Base-by-base conservation (phyloP, 1,140 invertebrate species). In the Tetragnatha versicolor region DNA sequence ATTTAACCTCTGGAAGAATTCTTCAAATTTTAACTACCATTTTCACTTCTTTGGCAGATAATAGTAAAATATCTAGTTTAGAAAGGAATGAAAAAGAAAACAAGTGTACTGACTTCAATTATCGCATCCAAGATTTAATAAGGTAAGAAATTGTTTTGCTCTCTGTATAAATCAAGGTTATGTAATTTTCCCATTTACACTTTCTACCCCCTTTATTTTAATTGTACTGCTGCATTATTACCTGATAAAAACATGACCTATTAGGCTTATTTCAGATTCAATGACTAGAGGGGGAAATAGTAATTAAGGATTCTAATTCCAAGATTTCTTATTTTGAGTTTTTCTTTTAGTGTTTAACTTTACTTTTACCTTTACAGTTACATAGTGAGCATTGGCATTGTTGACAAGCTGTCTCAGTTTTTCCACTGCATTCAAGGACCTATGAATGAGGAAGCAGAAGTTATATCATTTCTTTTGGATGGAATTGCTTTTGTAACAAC, bases 401-500 rank as follows among this genome's bases (percentile, higher is more conserved):
- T 92, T 7, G 91, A 92, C 84, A 90, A 90, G 78, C 84, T 92
- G 51, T 87, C 90, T 5, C 85, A 88, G 65, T 91, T 90, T 84
- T 90, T 91, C 82, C 86, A 88, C 73, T 86, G 88, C 39, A 89
- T 92, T 20, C 86, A 89, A 49, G 89, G 89, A 14, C 89, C 90
- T 0, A 87, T 91, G 10, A 90, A 91, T 79, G 87, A 87, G 66
- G 88, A 90, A 35, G 86, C 85, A 49, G 83, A 85, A 17, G 86
- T 87, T 14, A 86, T 87, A n/a, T 85, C 88, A 47, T 87, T 90
- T 80, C 84, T 90, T 17, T 85, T 89, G 75, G 83, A 87, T 55
- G 86, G 86, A n/a, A 84, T 92, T 14, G 87, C 87, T 61, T 88
- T 92, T 61, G 84, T 92, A 2, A 88, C 89, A 12, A 84, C 89